These are phyloP conservation scores for Empidonax alnorum DNA, from an alignment of 2,113 vertebrate species.

Conservation along the genomic window DNA sequence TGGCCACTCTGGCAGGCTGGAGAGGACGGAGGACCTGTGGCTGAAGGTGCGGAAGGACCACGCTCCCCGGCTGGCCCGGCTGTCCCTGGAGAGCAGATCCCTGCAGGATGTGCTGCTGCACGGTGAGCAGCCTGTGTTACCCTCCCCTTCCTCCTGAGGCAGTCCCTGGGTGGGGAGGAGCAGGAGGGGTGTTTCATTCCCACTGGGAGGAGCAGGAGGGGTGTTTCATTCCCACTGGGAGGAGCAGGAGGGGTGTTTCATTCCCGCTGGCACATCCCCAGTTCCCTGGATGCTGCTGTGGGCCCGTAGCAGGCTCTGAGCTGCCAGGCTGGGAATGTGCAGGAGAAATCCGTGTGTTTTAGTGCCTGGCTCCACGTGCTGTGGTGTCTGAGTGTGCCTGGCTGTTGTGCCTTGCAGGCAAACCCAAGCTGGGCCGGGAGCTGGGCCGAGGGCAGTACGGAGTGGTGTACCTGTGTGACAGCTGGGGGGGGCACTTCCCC, in stretches of 20 bases:
- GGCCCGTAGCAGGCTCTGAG: not conserved
- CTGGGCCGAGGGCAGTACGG: slow-evolving; percentile 96
- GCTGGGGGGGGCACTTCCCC: slow-evolving; percentile 91
- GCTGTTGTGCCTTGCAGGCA: slow-evolving; percentile 77
- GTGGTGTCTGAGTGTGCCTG: not conserved
- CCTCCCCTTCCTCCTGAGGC: not conserved
- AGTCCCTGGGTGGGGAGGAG: not conserved
- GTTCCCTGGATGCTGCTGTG: not conserved
- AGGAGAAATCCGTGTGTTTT: not conserved
- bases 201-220: not conserved
- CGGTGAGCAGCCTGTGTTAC: slow-evolving; percentile 73
- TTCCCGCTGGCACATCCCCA: not conserved
- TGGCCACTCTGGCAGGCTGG: slow-evolving; percentile 93
- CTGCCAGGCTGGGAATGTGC: not conserved
- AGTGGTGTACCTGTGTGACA: slow-evolving; percentile 96
- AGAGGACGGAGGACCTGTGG: slow-evolving; percentile 97
- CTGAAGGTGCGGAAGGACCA: slow-evolving; percentile 95
- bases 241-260: not conserved
- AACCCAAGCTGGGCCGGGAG: slow-evolving; percentile 92
- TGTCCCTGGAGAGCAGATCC: slow-evolving; percentile 95
- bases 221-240: not conserved
- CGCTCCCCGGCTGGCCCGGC: slow-evolving; percentile 91
- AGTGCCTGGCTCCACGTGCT: not conserved
- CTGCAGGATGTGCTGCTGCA: slow-evolving; percentile 91
- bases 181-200: not conserved